phyloP scores from a whole-genome alignment of 2,113 vertebrate genomes.

The Colinus virginianus region DNA sequence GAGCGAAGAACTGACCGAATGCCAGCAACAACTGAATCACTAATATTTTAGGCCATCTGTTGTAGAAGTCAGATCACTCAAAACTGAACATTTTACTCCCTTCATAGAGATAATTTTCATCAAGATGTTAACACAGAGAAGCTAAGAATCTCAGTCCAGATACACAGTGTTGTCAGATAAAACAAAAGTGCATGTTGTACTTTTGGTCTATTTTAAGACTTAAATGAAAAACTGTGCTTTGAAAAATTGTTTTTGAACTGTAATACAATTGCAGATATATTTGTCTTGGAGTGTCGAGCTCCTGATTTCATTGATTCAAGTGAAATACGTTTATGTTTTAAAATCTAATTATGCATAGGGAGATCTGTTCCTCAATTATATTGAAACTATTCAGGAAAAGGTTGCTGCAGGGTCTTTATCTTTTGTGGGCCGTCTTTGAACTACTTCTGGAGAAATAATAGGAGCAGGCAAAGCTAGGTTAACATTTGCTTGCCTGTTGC shows the following conservation, averaged over 20 bases:
- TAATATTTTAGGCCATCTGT: constrained; percentile 62
- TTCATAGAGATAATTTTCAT: constrained; percentile 24
- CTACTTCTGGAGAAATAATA: background rate
- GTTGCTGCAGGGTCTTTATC: background rate
- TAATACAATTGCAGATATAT: constrained; percentile 17
- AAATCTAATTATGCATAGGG: constrained; percentile 27
- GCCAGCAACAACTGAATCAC: constrained; percentile 55
- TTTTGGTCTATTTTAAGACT: constrained; percentile 36
- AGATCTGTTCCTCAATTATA: background rate
- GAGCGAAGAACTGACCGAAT: constrained; percentile 52
- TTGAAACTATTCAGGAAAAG: background rate
- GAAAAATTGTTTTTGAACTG: background rate
- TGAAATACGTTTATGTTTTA: constrained; percentile 7
- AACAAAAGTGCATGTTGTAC: constrained; percentile 15
- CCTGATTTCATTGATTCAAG: constrained; percentile 36
- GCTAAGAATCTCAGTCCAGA: background rate
- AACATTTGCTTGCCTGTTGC: background rate
- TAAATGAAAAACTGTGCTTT: background rate
- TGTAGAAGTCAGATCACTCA: constrained; percentile 41
- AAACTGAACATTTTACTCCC: constrained; percentile 46
- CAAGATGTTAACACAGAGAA: constrained; percentile 8
- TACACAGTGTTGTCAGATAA: background rate
- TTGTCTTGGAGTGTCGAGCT: background rate
- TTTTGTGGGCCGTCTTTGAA: background rate
- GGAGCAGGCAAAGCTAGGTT: background rate